These are phyloP conservation scores for Pyrrhia umbra DNA, from an alignment of 2,888 invertebrate genomes.

Conservation along the genomic window DNA sequence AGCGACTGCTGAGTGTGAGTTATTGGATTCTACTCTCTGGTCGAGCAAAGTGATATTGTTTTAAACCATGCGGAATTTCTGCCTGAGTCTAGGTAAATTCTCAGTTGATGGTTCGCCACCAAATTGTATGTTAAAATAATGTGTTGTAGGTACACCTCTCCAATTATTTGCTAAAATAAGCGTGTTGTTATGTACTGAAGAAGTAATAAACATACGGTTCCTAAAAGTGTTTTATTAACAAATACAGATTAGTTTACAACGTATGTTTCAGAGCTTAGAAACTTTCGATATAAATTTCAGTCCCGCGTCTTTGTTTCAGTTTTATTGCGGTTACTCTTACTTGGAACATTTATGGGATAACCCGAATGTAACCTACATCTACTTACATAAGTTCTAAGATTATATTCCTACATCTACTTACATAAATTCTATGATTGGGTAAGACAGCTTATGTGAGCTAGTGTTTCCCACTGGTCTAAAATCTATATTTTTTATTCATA, in stretches of 20 bases:
- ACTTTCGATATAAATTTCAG: conserved; percentile 48
- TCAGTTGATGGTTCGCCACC: no score
- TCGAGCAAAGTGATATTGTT: no score
- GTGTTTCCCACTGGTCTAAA: no score
- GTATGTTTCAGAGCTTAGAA: conserved; percentile 7
- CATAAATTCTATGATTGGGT: background rate
- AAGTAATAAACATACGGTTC: conserved; percentile 18
- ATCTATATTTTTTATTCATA: no score
- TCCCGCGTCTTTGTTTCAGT: conserved; percentile 33
- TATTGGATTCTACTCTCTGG: no score
- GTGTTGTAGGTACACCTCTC: no score
- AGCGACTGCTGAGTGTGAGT: no score
- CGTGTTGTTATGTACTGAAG: no score
- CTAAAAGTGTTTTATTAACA: conserved; percentile 17
- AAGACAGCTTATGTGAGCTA: background rate
- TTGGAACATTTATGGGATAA: conserved; percentile 14
- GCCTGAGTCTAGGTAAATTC: no score
- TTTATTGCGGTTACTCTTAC: conserved; percentile 47
- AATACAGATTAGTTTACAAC: conserved; percentile 4
- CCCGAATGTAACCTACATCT: conserved; percentile 8
- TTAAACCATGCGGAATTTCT: no score
- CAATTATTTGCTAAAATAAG: no score
- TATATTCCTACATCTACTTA: background rate
- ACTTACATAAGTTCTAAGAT: background rate
- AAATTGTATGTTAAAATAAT: no score